phyloP scores from a whole-genome alignment of 1,140 invertebrate genomes.

The Pseudomyrmex dendroicus region DNA sequence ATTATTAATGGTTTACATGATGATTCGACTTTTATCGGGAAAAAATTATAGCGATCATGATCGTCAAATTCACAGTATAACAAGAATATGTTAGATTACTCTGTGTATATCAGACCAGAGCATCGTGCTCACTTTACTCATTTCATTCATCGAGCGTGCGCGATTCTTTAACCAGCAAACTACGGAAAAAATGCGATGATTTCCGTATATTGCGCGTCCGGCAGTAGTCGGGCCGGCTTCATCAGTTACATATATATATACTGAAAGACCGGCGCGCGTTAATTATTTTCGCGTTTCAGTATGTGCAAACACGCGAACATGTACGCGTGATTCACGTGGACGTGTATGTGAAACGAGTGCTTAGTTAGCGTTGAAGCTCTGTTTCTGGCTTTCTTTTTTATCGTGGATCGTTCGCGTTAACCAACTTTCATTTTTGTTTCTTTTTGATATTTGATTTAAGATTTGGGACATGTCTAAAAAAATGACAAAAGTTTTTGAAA shows the following conservation, averaged over 20 bases:
- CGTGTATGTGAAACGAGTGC: slow-evolving; percentile 32
- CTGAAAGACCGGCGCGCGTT: slow-evolving; percentile 45
- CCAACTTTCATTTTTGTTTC: neutral
- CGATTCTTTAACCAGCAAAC: slow-evolving; percentile 2
- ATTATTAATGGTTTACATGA: neutral
- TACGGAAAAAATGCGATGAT: slow-evolving; percentile 37
- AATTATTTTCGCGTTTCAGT: slow-evolving; percentile 56
- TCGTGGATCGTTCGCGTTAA: neutral
- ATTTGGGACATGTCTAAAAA: neutral
- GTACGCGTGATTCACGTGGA: slow-evolving; percentile 32
- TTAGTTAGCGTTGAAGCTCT: slow-evolving; percentile 15
- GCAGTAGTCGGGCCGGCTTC: slow-evolving; percentile 36
- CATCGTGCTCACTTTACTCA: slow-evolving; percentile 50
- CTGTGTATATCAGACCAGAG: neutral
- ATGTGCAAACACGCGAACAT: slow-evolving; percentile 52
- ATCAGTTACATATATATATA: slow-evolving; percentile 5
- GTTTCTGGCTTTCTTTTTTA: slow-evolving; percentile 9
- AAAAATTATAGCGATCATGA: neutral
- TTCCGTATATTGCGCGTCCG: slow-evolving; percentile 50
- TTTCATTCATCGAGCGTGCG: slow-evolving; percentile 48
- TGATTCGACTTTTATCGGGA: neutral
- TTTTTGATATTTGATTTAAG: slow-evolving; percentile 9
- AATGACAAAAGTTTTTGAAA: neutral
- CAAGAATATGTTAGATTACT: slow-evolving; percentile 6
- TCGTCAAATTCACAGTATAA: neutral